phyloP scores from a whole-genome alignment of 2,888 invertebrate species.

The Isoperla grammatica region DNA sequence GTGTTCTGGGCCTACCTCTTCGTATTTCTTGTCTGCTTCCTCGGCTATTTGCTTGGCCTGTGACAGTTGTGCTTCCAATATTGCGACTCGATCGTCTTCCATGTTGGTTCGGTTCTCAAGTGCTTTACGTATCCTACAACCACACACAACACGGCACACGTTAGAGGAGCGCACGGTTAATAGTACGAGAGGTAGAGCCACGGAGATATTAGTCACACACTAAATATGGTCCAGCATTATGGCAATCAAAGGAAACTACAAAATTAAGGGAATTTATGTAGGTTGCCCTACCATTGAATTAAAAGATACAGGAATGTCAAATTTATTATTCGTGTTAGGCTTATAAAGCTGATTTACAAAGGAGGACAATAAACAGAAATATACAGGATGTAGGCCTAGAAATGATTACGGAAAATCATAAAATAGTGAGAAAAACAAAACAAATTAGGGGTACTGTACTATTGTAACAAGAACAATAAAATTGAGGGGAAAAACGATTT shows the following conservation, averaged over 20 bases:
- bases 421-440: too few relatives aligned
- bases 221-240: background rate
- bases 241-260: background rate
- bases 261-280: slow-evolving; percentile 5
- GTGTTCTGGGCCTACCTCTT: slow-evolving; percentile 73
- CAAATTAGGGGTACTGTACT: too few relatives aligned
- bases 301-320: background rate
- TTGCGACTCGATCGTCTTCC: slow-evolving; percentile 98
- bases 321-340: too few relatives aligned
- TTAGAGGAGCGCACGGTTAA: slow-evolving; percentile 10
- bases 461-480: too few relatives aligned
- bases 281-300: background rate
- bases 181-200: slow-evolving; percentile 28
- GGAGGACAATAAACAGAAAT: too few relatives aligned
- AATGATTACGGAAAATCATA: too few relatives aligned
- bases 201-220: slow-evolving; percentile 27
- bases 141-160: slow-evolving; percentile 4
- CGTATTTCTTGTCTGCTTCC: slow-evolving; percentile 99
- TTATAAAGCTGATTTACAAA: too few relatives aligned
- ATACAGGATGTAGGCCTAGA: too few relatives aligned
- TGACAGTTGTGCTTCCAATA: slow-evolving; percentile 94
- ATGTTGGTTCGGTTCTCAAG: slow-evolving; percentile 98
- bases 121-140: slow-evolving; percentile 87
- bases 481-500: too few relatives aligned
- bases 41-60: slow-evolving; percentile 99